Percentiles rank a stretch among this genome's conserved stretches.
These are phyloP conservation scores for Blastobasis adustella DNA, from an alignment of 2,888 invertebrate species.

Conservation along the genomic window DNA sequence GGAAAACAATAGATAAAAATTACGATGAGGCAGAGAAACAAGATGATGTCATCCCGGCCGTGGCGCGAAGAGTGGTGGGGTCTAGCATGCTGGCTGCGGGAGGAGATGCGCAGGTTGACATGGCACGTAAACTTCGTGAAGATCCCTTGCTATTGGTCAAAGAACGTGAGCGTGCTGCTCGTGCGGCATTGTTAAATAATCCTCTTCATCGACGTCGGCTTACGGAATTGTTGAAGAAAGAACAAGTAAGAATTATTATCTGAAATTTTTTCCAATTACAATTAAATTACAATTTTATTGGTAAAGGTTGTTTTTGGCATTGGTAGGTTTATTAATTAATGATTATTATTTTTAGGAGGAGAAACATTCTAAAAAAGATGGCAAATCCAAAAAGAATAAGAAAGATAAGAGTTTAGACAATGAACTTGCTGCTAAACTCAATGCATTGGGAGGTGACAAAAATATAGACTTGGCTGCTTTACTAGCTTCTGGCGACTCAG, in stretches of 20 bases:
- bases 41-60: conserved; percentile 85
- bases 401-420: conserved; percentile 77
- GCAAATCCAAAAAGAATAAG: conserved; percentile 66
- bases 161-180: conserved; percentile 91
- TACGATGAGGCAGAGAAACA: conserved; percentile 77
- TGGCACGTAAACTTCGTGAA: conserved; percentile 91
- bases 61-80: conserved; percentile 57
- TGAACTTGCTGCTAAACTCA: conserved; percentile 81
- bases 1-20: conserved; percentile 86
- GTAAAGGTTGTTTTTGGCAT: neutral
- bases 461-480: conserved; percentile 48
- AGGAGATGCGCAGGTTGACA: conserved; percentile 84
- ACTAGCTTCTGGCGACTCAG: conserved; percentile 32
- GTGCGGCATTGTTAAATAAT: conserved; percentile 90
- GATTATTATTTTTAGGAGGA: neutral
- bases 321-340: neutral
- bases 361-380: conserved; percentile 38
- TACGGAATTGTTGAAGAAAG: conserved; percentile 82
- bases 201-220: conserved; percentile 92
- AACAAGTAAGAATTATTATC: conserved; percentile 44
- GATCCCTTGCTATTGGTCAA: conserved; percentile 94
- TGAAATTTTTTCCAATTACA: neutral
- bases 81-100: conserved; percentile 60
- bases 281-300: neutral
- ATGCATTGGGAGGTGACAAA: conserved; percentile 72